These are phyloP conservation scores for Cephus sareptanus DNA, from an alignment of 2,888 invertebrate species.

Conservation along the genomic window DNA sequence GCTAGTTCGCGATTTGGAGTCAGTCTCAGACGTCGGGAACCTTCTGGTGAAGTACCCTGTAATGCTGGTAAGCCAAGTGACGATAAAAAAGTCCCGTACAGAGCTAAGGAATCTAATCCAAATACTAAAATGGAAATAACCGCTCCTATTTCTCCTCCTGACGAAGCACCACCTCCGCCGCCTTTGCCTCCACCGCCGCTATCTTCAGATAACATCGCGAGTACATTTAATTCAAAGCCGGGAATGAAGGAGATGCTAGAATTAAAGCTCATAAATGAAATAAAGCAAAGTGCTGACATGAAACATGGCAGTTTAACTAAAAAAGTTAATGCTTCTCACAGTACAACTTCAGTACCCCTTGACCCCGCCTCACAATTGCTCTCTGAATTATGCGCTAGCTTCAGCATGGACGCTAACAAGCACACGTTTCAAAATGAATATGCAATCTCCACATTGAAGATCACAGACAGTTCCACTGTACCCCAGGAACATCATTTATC, in stretches of 20 bases:
- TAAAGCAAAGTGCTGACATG: slow-evolving; percentile 81
- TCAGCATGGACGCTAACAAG: slow-evolving; percentile 74
- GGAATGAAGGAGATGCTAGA: slow-evolving; percentile 87
- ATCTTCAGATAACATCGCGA: slow-evolving; percentile 28
- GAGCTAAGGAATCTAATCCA: slow-evolving; percentile 62
- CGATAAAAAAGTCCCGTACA: slow-evolving; percentile 56
- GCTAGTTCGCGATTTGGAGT: slow-evolving; percentile 79
- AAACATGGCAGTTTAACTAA: slow-evolving; percentile 69
- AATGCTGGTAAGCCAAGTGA: slow-evolving; percentile 68
- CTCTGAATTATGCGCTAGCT: slow-evolving; percentile 85
- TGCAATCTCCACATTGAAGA: slow-evolving; percentile 43
- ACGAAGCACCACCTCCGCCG: slow-evolving; percentile 59
- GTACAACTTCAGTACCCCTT: slow-evolving; percentile 55
- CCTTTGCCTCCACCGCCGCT: slow-evolving; percentile 55
- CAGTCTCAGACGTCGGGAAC: slow-evolving; percentile 75
- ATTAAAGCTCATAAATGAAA: slow-evolving; percentile 83
- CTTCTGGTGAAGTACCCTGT: slow-evolving; percentile 70
- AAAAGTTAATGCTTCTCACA: slow-evolving; percentile 39
- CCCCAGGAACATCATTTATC: background rate
- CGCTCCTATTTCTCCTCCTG: slow-evolving; percentile 66
- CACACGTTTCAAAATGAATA: slow-evolving; percentile 54
- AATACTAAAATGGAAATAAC: slow-evolving; percentile 62
- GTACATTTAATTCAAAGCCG: slow-evolving; percentile 65
- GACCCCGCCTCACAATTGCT: slow-evolving; percentile 86
- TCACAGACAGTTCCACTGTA: slow-evolving; percentile 9